Evolutionary conservation across 2,888 invertebrate species (phyloP), one percentile per base, ranked within the genome.

Genomic region (Drosophila paranaensis): DNA sequence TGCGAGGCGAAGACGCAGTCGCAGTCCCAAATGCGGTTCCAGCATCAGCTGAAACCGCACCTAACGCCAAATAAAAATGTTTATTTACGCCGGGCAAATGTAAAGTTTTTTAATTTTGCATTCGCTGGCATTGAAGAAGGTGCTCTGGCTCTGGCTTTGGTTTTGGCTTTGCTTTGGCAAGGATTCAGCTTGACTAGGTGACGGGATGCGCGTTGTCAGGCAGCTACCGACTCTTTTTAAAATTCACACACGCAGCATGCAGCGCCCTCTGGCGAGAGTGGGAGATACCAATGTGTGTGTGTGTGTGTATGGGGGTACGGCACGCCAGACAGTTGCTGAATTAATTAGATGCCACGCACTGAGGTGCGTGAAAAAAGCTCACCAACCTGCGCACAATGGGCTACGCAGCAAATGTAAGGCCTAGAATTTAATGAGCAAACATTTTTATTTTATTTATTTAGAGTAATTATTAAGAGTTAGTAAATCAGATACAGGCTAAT

Each of bases 301-400:
- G 51, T 14, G 46, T 46, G 50, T 6, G 50, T 9, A 3, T 16
- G 50, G 16, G 37, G 39, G 62, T 45, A 71, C 67, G 57, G 56
- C 42, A 73, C 57, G 65, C 54, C 74, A 78, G 74, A 78, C 78
- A 75, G 81, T 79, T 66, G 79, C 77, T 79, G 90, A 90, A 90
- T 90, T 91, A 91, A 91, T 91, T 91, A 90, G 91, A 91, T 90
- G 82, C 90, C 79, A 78, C 74, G 82, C 80, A 75, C 75, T 61
- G 54, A 68, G 71, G 66, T 63, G 76, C 65, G 68, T 51, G 57
- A 69, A 50, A 79, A 80, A 74, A 81, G 67, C 77, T 65, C 27
- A 67, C 53, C 53, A 30, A 16, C 6, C 30, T 27, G 48, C 33
- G 57, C 42, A 77, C 79, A 70, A 71, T 74, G 75, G 68, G 53